These are phyloP conservation scores for Gambelia wislizenii DNA, from an alignment of 2,797 vertebrate species.

Conservation along the genomic window DNA sequence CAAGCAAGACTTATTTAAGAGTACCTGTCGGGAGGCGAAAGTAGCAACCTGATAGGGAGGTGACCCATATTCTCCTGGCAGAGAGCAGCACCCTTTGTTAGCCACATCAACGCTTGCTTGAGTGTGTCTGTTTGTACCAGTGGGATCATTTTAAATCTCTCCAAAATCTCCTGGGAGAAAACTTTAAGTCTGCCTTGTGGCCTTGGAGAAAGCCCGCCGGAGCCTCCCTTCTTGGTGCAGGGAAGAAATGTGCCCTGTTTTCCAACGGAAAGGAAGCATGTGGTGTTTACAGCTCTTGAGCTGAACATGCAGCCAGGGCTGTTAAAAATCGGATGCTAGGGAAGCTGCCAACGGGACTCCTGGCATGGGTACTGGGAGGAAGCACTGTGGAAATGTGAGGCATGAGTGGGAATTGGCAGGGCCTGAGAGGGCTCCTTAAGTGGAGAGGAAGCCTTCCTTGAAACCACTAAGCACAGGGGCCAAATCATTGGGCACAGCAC, in stretches of 20 bases:
- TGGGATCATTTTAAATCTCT: rapidly evolving
- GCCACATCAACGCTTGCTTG: too few species aligned
- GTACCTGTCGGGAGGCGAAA: conserved; percentile 42
- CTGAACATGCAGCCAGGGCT: background rate
- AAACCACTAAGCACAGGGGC: background rate
- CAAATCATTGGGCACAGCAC: background rate
- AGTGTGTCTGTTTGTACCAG: background rate
- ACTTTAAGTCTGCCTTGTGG: background rate
- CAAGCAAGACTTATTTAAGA: background rate
- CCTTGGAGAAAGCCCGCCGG: background rate
- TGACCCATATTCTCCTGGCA: conserved; percentile 53
- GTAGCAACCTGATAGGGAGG: conserved; percentile 60
- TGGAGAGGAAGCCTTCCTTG: background rate
- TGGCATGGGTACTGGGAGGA: background rate
- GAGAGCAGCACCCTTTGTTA: background rate
- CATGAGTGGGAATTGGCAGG: background rate
- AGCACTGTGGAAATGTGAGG: background rate
- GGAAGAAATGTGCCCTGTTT: background rate
- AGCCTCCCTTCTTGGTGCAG: background rate
- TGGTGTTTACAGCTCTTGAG: background rate
- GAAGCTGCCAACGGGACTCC: conserved; percentile 17
- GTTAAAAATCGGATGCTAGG: conserved; percentile 29
- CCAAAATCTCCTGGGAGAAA: background rate
- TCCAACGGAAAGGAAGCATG: background rate
- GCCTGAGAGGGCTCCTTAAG: background rate